Evolutionary conservation across 2,888 invertebrate genomes (phyloP).

Genomic region (Lasioglossum malachurum): DNA sequence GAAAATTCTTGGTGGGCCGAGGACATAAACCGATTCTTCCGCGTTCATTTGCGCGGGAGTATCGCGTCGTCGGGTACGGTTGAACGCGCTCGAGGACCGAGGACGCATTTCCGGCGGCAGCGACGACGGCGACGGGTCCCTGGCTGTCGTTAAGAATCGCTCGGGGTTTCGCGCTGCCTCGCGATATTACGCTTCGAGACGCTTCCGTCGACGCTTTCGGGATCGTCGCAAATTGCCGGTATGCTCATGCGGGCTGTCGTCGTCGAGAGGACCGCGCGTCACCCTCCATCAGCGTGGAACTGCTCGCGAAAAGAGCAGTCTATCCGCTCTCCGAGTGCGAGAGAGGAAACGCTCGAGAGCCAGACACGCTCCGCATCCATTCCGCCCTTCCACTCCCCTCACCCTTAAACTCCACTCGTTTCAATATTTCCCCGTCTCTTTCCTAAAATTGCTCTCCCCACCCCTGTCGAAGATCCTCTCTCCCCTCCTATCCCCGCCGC

Average conservation of each 20-base stretch:
- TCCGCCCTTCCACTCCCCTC: neutral
- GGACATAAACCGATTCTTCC: neutral
- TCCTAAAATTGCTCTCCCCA: slow-evolving; percentile 14
- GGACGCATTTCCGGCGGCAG: neutral
- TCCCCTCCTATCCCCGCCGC: neutral
- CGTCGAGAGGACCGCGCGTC: slow-evolving; percentile 49
- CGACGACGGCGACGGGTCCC: neutral
- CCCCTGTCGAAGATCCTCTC: neutral
- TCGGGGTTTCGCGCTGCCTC: neutral
- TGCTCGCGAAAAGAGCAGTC: slow-evolving; percentile 59
- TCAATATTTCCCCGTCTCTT: slow-evolving; percentile 31
- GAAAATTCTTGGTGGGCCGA: neutral
- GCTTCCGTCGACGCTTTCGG: slow-evolving; percentile 33
- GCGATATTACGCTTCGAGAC: slow-evolving; percentile 27
- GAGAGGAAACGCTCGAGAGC: slow-evolving; percentile 53
- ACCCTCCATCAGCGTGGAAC: slow-evolving; percentile 63
- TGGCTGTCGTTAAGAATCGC: slow-evolving; percentile 29
- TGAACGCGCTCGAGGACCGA: neutral
- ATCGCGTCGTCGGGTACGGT: neutral
- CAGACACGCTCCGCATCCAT: slow-evolving; percentile 47
- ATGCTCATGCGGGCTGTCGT: slow-evolving; percentile 50
- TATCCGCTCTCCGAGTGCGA: slow-evolving; percentile 50
- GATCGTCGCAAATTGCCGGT: slow-evolving; percentile 57
- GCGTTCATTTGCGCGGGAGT: neutral
- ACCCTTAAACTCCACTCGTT: slow-evolving; percentile 15